A percentile compares a stretch with the other conserved stretches of the same genome.
Conservation (phyloP, 2,888 invertebrate genomes). For the Cryptus viduatorius region DNA sequence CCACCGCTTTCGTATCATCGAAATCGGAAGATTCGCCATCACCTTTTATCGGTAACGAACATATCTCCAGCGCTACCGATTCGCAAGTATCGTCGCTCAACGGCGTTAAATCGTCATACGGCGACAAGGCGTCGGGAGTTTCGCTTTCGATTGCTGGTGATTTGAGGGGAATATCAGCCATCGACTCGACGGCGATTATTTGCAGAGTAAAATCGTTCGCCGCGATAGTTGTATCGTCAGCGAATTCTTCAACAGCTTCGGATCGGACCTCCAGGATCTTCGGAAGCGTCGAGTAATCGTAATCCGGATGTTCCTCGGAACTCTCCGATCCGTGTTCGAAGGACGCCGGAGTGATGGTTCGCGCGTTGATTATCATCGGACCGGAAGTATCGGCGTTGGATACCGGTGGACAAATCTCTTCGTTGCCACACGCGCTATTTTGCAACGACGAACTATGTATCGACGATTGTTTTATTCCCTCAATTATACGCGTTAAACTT, state of each 20-base stretch:
- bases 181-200: slow-evolving; percentile 38
- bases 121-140: neutral
- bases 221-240: neutral
- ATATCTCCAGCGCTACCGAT: neutral
- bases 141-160: slow-evolving; percentile 39
- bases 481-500: slow-evolving; percentile 34
- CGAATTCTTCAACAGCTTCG: slow-evolving; percentile 58
- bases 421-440: neutral
- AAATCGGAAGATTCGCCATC: neutral
- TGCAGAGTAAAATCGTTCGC: slow-evolving; percentile 29
- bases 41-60: neutral
- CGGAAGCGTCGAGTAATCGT: slow-evolving; percentile 39
- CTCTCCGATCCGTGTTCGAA: slow-evolving; percentile 73
- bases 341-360: slow-evolving; percentile 76
- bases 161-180: slow-evolving; percentile 9
- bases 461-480: slow-evolving; percentile 27
- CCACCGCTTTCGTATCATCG: too few relatives aligned
- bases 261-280: slow-evolving; percentile 75
- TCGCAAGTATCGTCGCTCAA: slow-evolving; percentile 3
- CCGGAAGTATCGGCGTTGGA: slow-evolving; percentile 41
- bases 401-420: slow-evolving; percentile 30
- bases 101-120: slow-evolving; percentile 25
- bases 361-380: slow-evolving; percentile 77
- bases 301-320: slow-evolving; percentile 36
- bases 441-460: neutral